These are phyloP conservation scores for Hoplias malabaricus DNA, from an alignment of 2,113 vertebrate species.

Conservation along the genomic window DNA sequence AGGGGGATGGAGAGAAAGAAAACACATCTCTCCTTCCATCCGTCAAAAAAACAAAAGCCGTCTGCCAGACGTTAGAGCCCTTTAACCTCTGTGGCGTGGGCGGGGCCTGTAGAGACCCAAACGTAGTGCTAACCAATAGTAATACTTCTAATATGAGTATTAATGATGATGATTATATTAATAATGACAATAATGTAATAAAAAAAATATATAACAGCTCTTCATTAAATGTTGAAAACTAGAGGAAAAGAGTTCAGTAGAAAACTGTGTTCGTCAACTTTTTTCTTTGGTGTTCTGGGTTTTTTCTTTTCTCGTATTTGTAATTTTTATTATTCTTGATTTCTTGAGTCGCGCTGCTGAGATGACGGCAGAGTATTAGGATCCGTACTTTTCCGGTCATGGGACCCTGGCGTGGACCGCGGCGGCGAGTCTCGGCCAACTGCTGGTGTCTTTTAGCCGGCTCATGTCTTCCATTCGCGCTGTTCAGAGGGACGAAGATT, in stretches of 20 bases:
- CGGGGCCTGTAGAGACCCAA: constrained; percentile 46
- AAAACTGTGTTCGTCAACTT: constrained; percentile 62
- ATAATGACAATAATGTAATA: constrained; percentile 43
- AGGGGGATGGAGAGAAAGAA: not conserved
- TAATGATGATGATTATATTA: constrained; percentile 50
- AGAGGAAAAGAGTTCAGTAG: constrained; percentile 59
- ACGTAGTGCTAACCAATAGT: constrained; percentile 60
- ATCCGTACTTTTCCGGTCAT: constrained; percentile 45
- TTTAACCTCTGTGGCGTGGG: constrained; percentile 60
- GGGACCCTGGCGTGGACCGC: constrained; percentile 24
- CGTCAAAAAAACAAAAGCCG: constrained; percentile 38
- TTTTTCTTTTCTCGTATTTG: constrained; percentile 45
- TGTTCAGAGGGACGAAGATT: not conserved
- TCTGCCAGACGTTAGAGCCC: constrained; percentile 57
- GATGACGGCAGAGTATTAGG: constrained; percentile 22
- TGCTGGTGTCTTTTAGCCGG: constrained; percentile 45
- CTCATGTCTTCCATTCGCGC: constrained; percentile 68
- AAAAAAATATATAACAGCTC: constrained; percentile 59
- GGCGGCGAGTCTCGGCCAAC: constrained; percentile 26
- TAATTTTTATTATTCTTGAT: constrained; percentile 47
- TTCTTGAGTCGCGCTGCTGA: constrained; percentile 52
- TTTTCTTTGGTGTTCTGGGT: constrained; percentile 53
- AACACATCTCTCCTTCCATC: constrained; percentile 55
- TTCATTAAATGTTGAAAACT: constrained; percentile 59
- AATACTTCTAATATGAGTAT: constrained; percentile 60